phyloP scores from a whole-genome alignment of 2,888 invertebrate species.

The Ochlodes sylvanus region DNA sequence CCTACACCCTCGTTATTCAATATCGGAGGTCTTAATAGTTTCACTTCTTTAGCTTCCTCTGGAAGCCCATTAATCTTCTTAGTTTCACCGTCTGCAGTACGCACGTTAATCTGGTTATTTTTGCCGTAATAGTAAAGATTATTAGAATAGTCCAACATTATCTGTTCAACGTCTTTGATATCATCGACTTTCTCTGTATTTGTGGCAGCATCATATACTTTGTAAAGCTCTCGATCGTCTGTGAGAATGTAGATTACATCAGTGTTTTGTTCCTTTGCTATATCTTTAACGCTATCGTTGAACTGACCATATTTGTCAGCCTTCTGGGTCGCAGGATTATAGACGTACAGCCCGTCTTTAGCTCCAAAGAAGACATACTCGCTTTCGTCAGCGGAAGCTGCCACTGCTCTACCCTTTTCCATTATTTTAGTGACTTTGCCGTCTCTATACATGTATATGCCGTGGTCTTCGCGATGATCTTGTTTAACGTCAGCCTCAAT shows the following conservation, averaged over 20 bases:
- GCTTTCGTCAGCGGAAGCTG: conserved; percentile 41
- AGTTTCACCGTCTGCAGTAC: conserved; percentile 48
- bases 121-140: conserved; percentile 63
- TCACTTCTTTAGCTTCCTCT: conserved; percentile 46
- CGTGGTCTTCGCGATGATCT: conserved; percentile 46
- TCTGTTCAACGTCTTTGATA: conserved; percentile 58
- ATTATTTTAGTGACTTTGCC: conserved; percentile 43
- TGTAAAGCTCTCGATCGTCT: conserved; percentile 60
- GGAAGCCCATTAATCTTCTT: conserved; percentile 63
- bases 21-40: conserved; percentile 57
- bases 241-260: conserved; percentile 63
- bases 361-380: conserved; percentile 42
- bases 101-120: conserved; percentile 57
- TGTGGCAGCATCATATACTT: conserved; percentile 62
- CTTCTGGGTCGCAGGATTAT: conserved; percentile 35
- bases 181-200: conserved; percentile 57
- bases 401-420: conserved; percentile 42
- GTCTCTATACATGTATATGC: conserved; percentile 42
- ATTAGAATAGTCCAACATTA: conserved; percentile 61
- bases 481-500: conserved; percentile 51
- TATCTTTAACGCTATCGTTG: conserved; percentile 46
- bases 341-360: conserved; percentile 45
- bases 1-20: conserved; percentile 52
- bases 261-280: conserved; percentile 44
- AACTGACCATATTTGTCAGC: conserved; percentile 49